These are phyloP conservation scores for Orthochromis malagaraziensis DNA, from an alignment of 2,113 vertebrate genomes.

Conservation along the genomic window DNA sequence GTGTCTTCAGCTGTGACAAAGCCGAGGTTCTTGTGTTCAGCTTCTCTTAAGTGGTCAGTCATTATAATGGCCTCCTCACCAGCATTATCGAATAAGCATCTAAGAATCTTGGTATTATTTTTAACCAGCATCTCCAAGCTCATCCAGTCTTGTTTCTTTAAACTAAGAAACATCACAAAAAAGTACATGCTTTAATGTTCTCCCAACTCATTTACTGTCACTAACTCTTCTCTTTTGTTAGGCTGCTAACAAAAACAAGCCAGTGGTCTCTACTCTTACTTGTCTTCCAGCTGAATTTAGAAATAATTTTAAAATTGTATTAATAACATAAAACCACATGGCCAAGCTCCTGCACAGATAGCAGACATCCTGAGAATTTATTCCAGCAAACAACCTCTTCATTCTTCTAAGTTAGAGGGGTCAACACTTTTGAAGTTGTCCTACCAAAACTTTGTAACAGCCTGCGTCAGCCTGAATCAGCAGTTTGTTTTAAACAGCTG, in stretches of 20 bases:
- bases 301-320: background rate
- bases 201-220: background rate
- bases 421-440: background rate
- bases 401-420: background rate
- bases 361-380: background rate
- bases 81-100: background rate
- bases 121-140: background rate
- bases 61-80: background rate
- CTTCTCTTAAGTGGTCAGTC: background rate
- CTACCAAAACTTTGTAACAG: background rate
- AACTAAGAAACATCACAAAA: background rate
- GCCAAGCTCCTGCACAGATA: background rate
- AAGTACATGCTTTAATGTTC: background rate
- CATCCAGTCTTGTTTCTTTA: background rate
- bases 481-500: background rate
- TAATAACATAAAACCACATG: background rate
- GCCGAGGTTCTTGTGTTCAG: background rate
- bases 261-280: background rate
- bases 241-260: background rate
- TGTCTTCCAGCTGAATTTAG: background rate
- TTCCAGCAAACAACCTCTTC: background rate
- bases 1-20: background rate
- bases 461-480: background rate
- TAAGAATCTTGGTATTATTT: background rate
- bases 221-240: background rate